Conservation (phyloP, 2,888 invertebrate species). For the Pseudococcus viburni region DNA sequence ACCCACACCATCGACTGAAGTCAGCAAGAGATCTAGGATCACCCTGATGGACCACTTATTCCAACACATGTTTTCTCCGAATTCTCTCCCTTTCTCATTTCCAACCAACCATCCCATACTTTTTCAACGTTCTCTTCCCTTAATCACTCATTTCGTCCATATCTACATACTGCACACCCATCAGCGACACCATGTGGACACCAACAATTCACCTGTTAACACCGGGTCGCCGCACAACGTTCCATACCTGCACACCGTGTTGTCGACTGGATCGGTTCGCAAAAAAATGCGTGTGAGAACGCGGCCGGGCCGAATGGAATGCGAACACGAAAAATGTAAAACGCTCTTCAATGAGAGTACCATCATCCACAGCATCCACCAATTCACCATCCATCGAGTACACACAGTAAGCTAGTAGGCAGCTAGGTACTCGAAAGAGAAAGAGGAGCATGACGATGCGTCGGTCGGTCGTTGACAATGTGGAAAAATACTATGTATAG, state of each 20-base stretch:
- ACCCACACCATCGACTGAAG: too few species aligned
- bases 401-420: background rate
- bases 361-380: background rate
- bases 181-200: too few species aligned
- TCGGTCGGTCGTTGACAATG: conserved; percentile 9
- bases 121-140: too few species aligned
- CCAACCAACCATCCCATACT: too few species aligned
- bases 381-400: background rate
- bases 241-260: background rate
- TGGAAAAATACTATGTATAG: background rate
- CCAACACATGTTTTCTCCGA: too few species aligned
- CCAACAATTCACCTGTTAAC: background rate
- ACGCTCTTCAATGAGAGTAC: conserved; percentile 38
- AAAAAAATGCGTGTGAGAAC: conserved; percentile 44
- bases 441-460: background rate
- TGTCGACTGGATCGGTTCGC: background rate
- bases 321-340: conserved; percentile 40
- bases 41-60: too few species aligned
- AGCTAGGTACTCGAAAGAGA: background rate
- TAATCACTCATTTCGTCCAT: too few species aligned
- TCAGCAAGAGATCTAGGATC: too few species aligned
- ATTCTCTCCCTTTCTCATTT: too few species aligned
- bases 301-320: background rate
- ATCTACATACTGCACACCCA: too few species aligned
- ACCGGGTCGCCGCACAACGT: background rate